These are phyloP conservation scores for Sinotaia quadrata DNA, from an alignment of 2,888 invertebrate species.

Conservation along the genomic window DNA sequence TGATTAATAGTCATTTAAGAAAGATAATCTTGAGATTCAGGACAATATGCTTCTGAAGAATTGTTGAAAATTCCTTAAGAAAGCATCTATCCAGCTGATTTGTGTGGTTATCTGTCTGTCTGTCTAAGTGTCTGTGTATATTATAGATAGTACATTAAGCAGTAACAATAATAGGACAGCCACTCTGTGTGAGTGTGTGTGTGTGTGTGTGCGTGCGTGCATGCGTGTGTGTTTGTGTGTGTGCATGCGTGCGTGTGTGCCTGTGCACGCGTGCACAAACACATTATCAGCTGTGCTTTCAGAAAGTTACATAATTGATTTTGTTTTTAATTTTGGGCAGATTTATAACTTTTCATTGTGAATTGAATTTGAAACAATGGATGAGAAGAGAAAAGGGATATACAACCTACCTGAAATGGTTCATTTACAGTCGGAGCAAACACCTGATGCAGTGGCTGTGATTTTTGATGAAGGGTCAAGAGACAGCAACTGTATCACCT, in stretches of 20 bases:
- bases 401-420: not conserved
- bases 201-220: not conserved
- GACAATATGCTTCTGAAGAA: no score
- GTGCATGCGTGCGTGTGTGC: not conserved
- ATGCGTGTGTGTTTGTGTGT: not conserved
- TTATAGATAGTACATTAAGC: no score
- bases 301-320: not conserved
- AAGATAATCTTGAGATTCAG: no score
- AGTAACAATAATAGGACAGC: not conserved
- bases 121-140: conserved; percentile 5
- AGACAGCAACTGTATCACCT: conserved; percentile 12
- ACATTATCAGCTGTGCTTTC: not conserved
- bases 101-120: not conserved
- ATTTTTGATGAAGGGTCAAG: conserved; percentile 18
- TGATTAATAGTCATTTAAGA: no score
- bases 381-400: not conserved
- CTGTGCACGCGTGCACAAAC: not conserved
- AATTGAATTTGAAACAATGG: not conserved
- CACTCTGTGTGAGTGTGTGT: not conserved
- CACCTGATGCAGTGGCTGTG: conserved; percentile 12
- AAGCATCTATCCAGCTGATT: not conserved
- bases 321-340: not conserved
- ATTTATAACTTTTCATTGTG: not conserved
- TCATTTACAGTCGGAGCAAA: conserved; percentile 7
- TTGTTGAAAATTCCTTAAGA: no score